phyloP scores from a whole-genome alignment of 2,113 vertebrate species.

The Melanocharis versteri region DNA sequence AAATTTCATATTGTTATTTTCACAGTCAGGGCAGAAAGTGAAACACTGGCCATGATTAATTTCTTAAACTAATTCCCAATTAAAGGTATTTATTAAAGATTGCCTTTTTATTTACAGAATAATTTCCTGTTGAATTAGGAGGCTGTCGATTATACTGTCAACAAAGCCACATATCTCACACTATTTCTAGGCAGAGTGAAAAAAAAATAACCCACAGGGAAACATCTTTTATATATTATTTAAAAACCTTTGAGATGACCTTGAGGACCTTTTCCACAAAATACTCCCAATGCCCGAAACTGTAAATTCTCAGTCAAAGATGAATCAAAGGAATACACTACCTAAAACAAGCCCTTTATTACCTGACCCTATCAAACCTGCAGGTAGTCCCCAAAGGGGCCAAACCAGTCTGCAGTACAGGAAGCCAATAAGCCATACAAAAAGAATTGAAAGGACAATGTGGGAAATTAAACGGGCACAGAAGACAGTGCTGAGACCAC shows the following conservation, averaged over 20 bases:
- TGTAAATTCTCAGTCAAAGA: slow-evolving; percentile 37
- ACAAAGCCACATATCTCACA: not conserved
- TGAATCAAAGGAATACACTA: slow-evolving; percentile 35
- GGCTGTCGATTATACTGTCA: not conserved
- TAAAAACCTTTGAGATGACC: slow-evolving; percentile 17
- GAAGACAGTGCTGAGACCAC: not conserved
- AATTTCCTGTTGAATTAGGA: not conserved
- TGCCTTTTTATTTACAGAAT: not conserved
- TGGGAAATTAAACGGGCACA: not conserved
- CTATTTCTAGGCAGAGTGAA: not conserved
- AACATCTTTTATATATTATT: slow-evolving; percentile 14
- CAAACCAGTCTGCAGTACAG: not conserved
- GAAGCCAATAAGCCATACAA: not conserved
- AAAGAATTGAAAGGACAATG: not conserved
- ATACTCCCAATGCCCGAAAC: slow-evolving; percentile 3
- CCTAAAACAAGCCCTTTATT: not conserved
- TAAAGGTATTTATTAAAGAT: not conserved
- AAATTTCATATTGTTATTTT: not conserved
- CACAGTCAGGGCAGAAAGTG: not conserved
- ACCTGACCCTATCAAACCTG: slow-evolving; percentile 3
- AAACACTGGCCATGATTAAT: not conserved
- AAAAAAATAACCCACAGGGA: not conserved
- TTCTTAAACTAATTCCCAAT: not conserved
- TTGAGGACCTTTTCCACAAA: slow-evolving; percentile 30
- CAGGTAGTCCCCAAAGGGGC: not conserved